phyloP scores from a whole-genome alignment of 1,140 invertebrate species.

The Muscidifurax raptorellus region DNA sequence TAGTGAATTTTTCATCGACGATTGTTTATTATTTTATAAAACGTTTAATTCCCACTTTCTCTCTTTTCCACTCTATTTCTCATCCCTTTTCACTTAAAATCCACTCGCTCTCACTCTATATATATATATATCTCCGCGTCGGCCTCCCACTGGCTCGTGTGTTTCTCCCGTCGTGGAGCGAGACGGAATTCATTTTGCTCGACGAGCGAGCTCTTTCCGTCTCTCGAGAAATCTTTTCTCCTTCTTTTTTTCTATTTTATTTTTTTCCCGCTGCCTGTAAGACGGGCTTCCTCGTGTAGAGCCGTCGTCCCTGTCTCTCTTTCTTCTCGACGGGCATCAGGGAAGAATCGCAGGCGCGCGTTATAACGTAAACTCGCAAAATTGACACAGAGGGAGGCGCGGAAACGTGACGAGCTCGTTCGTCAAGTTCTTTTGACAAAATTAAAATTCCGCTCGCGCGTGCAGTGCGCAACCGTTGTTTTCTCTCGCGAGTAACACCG shows the following conservation, averaged over 20 bases:
- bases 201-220: conserved; percentile 63
- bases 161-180: conserved; percentile 44
- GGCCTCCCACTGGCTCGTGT: neutral
- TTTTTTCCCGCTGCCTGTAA: conserved; percentile 23
- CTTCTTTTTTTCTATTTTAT: conserved; percentile 23
- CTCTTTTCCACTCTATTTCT: conserved; percentile 47
- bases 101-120: neutral
- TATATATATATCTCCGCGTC: conserved; percentile 1
- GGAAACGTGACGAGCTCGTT: conserved; percentile 41
- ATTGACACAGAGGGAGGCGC: conserved; percentile 35
- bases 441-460: conserved; percentile 39
- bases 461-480: too few species aligned
- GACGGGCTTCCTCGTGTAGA: conserved; percentile 28
- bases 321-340: conserved; percentile 17
- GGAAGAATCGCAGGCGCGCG: conserved; percentile 30
- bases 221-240: conserved; percentile 65
- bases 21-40: neutral
- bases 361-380: conserved; percentile 42
- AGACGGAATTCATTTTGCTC: conserved; percentile 69
- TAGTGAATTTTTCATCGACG: neutral
- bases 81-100: conserved; percentile 32
- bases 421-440: conserved; percentile 42
- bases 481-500: neutral
- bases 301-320: neutral
- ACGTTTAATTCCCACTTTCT: conserved; percentile 36